Evolutionary conservation across 2,797 vertebrate species (phyloP).

Genomic region (Hyperoplus immaculatus): DNA sequence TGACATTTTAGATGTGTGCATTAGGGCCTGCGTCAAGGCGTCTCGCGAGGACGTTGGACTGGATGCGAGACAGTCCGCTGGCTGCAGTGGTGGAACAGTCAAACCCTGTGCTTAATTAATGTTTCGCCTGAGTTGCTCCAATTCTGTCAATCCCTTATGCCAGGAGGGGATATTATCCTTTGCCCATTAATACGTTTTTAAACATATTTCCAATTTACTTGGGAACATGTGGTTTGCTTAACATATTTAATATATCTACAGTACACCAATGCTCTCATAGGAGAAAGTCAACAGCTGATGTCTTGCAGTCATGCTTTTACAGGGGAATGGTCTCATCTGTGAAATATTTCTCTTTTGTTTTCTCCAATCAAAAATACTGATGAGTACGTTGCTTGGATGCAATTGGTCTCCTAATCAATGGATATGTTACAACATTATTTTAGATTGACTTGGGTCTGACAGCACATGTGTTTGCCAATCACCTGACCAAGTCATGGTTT

Average conservation of each 20-base stretch:
- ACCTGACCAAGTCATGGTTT: constrained; percentile 37
- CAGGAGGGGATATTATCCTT: constrained; percentile 81
- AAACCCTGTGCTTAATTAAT: constrained; percentile 82
- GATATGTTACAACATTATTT: not conserved
- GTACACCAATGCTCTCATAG: constrained; percentile 47
- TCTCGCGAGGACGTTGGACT: constrained; percentile 45
- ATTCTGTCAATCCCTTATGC: constrained; percentile 83
- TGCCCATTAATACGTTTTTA: constrained; percentile 81
- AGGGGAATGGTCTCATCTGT: constrained; percentile 25
- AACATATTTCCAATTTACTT: constrained; percentile 78
- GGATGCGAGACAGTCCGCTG: constrained; percentile 40
- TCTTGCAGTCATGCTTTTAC: constrained; percentile 27
- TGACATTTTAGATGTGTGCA: constrained; percentile 52
- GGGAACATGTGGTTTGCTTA: constrained; percentile 74
- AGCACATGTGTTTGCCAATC: constrained; percentile 19
- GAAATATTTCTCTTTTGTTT: constrained; percentile 28
- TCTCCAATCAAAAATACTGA: constrained; percentile 25
- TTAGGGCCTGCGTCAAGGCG: constrained; percentile 33
- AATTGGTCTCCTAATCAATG: constrained; percentile 29
- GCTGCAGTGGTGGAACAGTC: constrained; percentile 53
- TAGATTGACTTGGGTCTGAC: constrained; percentile 44
- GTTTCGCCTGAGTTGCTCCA: constrained; percentile 81
- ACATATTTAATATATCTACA: constrained; percentile 70
- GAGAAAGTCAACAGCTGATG: constrained; percentile 58
- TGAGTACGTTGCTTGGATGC: constrained; percentile 24